These are phyloP conservation scores for Tetramorium bicarinatum DNA, from an alignment of 2,888 invertebrate species.

Conservation along the genomic window DNA sequence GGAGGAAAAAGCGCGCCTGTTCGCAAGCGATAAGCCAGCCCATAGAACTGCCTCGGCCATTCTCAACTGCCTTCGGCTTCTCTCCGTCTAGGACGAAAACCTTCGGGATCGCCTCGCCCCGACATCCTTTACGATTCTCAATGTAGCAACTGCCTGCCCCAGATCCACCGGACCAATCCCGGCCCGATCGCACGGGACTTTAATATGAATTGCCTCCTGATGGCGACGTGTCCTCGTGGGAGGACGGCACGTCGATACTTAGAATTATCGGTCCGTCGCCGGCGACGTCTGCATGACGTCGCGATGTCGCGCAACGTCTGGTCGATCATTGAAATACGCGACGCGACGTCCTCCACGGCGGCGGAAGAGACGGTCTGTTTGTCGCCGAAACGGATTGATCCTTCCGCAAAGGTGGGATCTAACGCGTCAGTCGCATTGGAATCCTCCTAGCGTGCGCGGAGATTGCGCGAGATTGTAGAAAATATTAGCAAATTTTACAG, in stretches of 20 bases:
- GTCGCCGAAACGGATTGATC: slow-evolving; percentile 30
- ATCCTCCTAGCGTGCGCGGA: background rate
- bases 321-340: slow-evolving; percentile 61
- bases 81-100: slow-evolving; percentile 66
- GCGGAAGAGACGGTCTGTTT: slow-evolving; percentile 22
- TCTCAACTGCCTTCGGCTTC: slow-evolving; percentile 76
- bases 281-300: slow-evolving; percentile 62
- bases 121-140: slow-evolving; percentile 77
- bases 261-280: slow-evolving; percentile 77
- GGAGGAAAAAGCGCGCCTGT: slow-evolving; percentile 80
- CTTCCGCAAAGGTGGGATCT: slow-evolving; percentile 11
- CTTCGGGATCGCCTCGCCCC: slow-evolving; percentile 70
- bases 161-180: slow-evolving; percentile 80
- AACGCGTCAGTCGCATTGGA: background rate
- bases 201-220: slow-evolving; percentile 81
- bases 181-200: slow-evolving; percentile 79
- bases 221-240: slow-evolving; percentile 72
- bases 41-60: slow-evolving; percentile 79
- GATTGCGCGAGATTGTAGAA: slow-evolving; percentile 36
- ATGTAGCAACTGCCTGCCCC: slow-evolving; percentile 79
- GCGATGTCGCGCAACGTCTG: slow-evolving; percentile 39
- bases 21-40: slow-evolving; percentile 82
- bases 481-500: slow-evolving; percentile 21
- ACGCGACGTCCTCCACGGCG: background rate
- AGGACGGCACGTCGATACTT: slow-evolving; percentile 75